Evolutionary conservation across 2,888 invertebrate species (phyloP).

Genomic region (Seira musarum): DNA sequence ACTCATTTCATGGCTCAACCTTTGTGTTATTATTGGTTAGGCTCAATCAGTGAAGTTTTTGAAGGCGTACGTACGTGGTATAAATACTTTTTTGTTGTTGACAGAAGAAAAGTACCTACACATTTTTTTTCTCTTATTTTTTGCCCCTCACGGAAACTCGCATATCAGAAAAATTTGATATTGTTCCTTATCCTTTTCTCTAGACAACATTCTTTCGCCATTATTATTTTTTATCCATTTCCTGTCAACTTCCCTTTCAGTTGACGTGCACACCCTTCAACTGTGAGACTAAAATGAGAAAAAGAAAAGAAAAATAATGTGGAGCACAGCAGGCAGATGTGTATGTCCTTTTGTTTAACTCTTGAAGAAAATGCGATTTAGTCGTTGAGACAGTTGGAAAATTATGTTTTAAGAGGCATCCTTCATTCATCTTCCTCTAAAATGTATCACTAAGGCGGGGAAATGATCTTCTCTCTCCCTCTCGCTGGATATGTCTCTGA

Average conservation of each 20-base stretch:
- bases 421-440: conserved; percentile 26
- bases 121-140: not conserved
- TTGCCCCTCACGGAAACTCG: not conserved
- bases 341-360: conserved; percentile 10
- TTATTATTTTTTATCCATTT: conserved; percentile 51
- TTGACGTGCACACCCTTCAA: conserved; percentile 16
- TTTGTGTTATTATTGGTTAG: too few species aligned
- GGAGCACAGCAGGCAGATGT: conserved; percentile 9
- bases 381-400: conserved; percentile 50
- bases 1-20: not conserved
- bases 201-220: conserved; percentile 7
- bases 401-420: conserved; percentile 48
- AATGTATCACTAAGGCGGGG: too few species aligned
- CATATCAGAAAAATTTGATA: not conserved
- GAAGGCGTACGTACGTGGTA: too few species aligned
- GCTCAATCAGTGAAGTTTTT: too few species aligned
- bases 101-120: too few species aligned
- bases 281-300: not conserved
- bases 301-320: conserved; percentile 13
- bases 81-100: too few species aligned
- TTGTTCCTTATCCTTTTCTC: too few species aligned
- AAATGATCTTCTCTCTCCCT: too few species aligned
- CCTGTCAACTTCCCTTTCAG: conserved; percentile 39
- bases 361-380: conserved; percentile 38
- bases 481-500: not conserved